Conservation (phyloP, 2,888 invertebrate genomes). For the Cartodere bifasciata region DNA sequence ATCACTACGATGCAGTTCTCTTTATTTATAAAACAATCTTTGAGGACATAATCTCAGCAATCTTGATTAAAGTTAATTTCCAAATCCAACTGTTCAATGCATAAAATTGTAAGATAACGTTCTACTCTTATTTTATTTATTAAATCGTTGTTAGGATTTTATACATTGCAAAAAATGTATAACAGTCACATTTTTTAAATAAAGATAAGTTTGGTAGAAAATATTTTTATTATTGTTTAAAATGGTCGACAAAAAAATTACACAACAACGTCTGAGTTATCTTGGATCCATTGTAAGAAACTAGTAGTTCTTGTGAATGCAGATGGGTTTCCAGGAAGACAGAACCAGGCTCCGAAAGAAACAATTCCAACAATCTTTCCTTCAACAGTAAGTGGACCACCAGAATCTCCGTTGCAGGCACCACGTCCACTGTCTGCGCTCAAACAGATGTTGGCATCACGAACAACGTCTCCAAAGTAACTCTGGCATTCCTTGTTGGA, state of each 20-base stretch:
- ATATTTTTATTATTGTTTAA: not conserved
- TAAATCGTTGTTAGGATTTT: too few species aligned
- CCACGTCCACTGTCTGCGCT: conserved; percentile 10
- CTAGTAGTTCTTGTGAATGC: not conserved
- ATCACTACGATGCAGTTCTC: too few species aligned
- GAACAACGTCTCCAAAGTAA: conserved; percentile 6
- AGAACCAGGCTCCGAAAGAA: not conserved
- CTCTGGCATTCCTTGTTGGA: conserved; percentile 11
- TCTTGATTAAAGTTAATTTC: too few species aligned
- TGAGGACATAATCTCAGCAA: too few species aligned
- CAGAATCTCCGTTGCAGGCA: conserved; percentile 16
- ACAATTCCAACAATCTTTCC: conserved; percentile 14
- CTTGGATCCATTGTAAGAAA: not conserved
- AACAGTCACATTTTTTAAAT: too few species aligned
- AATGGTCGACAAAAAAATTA: not conserved
- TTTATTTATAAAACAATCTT: too few species aligned
- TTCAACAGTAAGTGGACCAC: conserved; percentile 15
- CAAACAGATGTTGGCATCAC: conserved; percentile 12
- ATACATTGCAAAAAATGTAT: too few species aligned
- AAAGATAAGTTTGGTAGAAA: too few species aligned
- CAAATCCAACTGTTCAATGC: too few species aligned
- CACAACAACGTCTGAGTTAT: not conserved
- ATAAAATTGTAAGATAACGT: too few species aligned
- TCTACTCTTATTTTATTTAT: too few species aligned
- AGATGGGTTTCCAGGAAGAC: not conserved